Base-by-base conservation (phyloP, 53 echinoderm and acorn worm species). In the Astropecten irregularis region DNA sequence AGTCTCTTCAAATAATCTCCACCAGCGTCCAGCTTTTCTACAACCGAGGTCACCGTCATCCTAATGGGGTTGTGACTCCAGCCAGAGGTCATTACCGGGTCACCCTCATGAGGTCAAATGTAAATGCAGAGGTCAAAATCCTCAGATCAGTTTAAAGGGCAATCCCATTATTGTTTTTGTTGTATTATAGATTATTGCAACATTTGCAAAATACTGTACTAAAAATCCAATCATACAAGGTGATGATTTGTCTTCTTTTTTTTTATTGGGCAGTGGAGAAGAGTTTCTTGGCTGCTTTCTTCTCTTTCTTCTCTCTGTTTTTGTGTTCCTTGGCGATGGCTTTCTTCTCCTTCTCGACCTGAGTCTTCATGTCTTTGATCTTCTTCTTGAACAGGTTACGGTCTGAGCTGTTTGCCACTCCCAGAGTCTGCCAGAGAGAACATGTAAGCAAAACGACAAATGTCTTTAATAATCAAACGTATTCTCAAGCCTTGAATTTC, bases 211-310 rank as follows among this genome's bases (percentile, higher is more conserved):
- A 21, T 64, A n/a, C 35, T 38, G 21, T 68, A 14, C 28, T 30
- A 7, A 6, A 4, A 1, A 53, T 14, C 51, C 1, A 38, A n/a
- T 10, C 20, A 33, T 71, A 22, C 30, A 5, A 27, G 9, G 9
- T 47, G 40, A 23, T 25, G 6, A 58, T 9, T 11, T 30, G 29
- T 30, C 28, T 9, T 65, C n/a, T n/a, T n/a, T n/a, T n/a, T n/a
- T n/a, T n/a, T 39, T 63, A 74, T 25, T 73, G 73, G 58, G 84
- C 69, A 25, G 83, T 42, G 33, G 87, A 66, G 27, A 95, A 95
- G 65, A 89, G 88, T 58, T 93, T 95, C 90, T 94, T 97, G 56
- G 92, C 92, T 27, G 97, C 92, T 77, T 97, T 97, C 65, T 94
- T 97, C 71, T 92, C 92, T 65, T 91, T 88, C 81, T 97, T 97